Conservation (phyloP, 1,140 invertebrate species). For the Drosophila takahashii region DNA sequence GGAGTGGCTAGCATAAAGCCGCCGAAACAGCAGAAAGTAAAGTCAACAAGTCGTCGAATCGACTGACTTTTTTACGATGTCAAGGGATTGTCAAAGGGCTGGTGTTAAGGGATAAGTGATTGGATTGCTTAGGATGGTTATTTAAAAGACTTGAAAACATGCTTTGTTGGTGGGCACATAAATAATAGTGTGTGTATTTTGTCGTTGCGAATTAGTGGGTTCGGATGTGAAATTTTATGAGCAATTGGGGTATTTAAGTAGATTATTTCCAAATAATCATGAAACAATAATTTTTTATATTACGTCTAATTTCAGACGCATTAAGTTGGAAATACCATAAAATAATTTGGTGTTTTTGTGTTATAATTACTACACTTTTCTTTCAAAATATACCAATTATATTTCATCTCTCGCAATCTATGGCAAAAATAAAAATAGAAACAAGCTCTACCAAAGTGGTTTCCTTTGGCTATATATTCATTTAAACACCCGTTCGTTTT, state of each 20-base stretch:
- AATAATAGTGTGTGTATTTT: slow-evolving; percentile 1
- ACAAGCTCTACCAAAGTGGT: not conserved
- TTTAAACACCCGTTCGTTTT: slow-evolving; percentile 11
- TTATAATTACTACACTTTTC: not conserved
- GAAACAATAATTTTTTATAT: no score
- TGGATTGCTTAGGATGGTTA: slow-evolving; percentile 39
- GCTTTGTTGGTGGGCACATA: not conserved
- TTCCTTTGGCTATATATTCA: not conserved
- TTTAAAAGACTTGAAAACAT: slow-evolving; percentile 24
- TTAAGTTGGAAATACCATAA: not conserved
- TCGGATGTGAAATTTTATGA: not conserved
- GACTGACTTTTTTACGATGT: slow-evolving; percentile 35
- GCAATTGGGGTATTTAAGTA: no score
- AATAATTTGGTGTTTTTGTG: not conserved
- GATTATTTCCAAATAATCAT: no score
- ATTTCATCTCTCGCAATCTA: not conserved
- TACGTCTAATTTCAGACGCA: not conserved
- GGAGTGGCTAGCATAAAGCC: slow-evolving; percentile 15
- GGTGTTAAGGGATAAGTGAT: slow-evolving; percentile 37
- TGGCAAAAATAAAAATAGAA: slow-evolving; percentile 3
- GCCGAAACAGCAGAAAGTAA: slow-evolving; percentile 38
- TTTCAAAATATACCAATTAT: not conserved
- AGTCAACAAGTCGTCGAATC: slow-evolving; percentile 45
- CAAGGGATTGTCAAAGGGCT: slow-evolving; percentile 9
- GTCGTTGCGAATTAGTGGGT: not conserved